Conservation (phyloP, 2,797 vertebrate genomes). For the Spheniscus humboldti region DNA sequence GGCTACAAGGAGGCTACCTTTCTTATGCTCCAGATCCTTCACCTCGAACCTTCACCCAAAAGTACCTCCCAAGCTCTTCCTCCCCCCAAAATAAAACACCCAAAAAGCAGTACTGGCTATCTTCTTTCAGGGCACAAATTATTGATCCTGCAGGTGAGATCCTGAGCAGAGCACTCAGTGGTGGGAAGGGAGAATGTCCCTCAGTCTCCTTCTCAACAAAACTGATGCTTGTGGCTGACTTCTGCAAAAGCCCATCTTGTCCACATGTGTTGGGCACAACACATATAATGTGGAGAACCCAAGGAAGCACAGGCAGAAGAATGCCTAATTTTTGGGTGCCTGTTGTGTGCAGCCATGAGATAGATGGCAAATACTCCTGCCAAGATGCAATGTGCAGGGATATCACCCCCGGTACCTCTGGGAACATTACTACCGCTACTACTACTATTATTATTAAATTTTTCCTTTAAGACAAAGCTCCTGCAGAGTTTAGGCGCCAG, state of each 20-base stretch:
- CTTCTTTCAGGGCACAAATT: not conserved
- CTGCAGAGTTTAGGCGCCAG: not conserved
- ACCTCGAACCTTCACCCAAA: not conserved
- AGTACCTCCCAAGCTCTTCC: not conserved
- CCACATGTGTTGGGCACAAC: not conserved
- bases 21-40: not conserved
- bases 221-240: not conserved
- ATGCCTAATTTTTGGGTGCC: not conserved
- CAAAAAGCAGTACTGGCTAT: not conserved
- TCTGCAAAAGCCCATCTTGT: not conserved
- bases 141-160: not conserved
- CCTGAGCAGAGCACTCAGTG: not conserved
- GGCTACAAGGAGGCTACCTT: not conserved
- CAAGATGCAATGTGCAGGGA: not conserved
- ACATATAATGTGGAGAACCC: fast-evolving
- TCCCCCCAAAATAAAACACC: not conserved
- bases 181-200: not conserved
- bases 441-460: not conserved
- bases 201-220: not conserved
- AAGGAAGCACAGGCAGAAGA: not conserved
- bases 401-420: not conserved
- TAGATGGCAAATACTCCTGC: not conserved
- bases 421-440: no score
- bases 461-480: not conserved
- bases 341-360: not conserved